Conservation (phyloP, 2,113 vertebrate species). For the Phalacrocorax brasilianus region DNA sequence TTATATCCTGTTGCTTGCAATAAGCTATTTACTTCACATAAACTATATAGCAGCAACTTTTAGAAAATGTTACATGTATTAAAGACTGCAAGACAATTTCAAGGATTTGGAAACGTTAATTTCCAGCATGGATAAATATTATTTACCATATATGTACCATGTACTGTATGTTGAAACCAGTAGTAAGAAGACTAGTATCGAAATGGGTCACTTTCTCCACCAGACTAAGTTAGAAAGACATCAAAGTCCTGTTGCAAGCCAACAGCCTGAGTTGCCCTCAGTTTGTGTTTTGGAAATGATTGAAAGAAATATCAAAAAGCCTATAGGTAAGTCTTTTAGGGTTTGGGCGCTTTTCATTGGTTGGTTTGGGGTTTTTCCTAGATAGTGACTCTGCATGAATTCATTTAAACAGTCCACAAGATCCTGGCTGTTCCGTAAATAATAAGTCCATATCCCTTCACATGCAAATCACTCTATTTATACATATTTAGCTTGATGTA, state of each 20-base stretch:
- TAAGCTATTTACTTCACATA: background rate
- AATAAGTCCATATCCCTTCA: background rate
- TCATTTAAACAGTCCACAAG: background rate
- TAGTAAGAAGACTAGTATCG: background rate
- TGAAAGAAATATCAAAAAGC: background rate
- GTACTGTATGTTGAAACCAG: background rate
- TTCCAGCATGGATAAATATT: background rate
- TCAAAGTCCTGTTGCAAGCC: background rate
- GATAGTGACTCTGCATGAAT: background rate
- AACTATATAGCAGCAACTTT: background rate
- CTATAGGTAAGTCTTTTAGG: background rate
- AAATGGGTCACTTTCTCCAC: background rate
- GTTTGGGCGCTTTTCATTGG: accelerated
- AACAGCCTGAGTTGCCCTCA: background rate
- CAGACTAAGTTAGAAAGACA: background rate
- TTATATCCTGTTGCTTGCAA: background rate
- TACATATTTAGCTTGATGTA: background rate
- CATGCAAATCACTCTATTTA: background rate
- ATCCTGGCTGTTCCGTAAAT: background rate
- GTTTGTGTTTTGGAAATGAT: background rate
- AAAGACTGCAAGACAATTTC: background rate
- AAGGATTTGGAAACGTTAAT: background rate
- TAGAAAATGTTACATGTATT: background rate
- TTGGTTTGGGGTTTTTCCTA: background rate
- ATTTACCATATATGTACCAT: background rate